A percentile compares a stretch with the other conserved stretches of the same genome.
These are phyloP conservation scores for Cervus canadensis DNA, from an alignment of 2,113 vertebrate genomes.

Conservation along the genomic window DNA sequence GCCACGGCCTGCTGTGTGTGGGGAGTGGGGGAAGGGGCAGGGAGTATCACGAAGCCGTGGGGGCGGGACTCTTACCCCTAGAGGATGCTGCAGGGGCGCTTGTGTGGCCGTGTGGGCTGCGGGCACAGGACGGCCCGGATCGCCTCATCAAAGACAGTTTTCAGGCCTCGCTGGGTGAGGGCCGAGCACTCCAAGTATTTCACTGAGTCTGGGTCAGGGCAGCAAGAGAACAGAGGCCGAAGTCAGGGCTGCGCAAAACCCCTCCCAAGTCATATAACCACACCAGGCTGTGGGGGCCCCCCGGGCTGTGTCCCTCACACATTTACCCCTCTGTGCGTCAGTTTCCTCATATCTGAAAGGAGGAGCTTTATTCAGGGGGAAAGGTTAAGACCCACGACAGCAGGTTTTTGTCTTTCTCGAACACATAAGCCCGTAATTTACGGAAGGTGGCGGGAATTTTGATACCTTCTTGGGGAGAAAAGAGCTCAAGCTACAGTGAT, in stretches of 20 bases:
- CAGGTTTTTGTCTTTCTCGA: background rate
- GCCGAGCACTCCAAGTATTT: slow-evolving; percentile 95
- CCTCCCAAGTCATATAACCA: background rate
- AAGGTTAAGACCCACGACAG: background rate
- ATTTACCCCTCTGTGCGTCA: background rate
- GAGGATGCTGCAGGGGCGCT: slow-evolving; percentile 84
- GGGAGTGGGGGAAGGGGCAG: fast-evolving
- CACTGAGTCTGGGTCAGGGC: slow-evolving; percentile 83
- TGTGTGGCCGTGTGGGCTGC: slow-evolving; percentile 85
- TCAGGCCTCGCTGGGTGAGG: slow-evolving; percentile 91
- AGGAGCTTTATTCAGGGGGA: background rate
- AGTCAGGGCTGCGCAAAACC: background rate
- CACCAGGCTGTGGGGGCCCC: background rate
- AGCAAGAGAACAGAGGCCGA: background rate
- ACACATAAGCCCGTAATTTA: background rate
- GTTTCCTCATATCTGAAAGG: background rate
- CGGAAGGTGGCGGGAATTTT: background rate
- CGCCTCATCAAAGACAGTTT: slow-evolving; percentile 94
- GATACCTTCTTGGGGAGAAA: background rate
- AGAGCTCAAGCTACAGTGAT: background rate
- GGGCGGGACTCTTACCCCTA: slow-evolving; percentile 75
- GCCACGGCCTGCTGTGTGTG: fast-evolving
- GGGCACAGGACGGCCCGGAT: slow-evolving; percentile 93
- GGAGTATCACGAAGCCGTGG: fast-evolving
- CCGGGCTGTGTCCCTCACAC: background rate